These are phyloP conservation scores for Porites rus DNA, from an alignment of 92 coral and sea anemone genomes.

Conservation along the genomic window DNA sequence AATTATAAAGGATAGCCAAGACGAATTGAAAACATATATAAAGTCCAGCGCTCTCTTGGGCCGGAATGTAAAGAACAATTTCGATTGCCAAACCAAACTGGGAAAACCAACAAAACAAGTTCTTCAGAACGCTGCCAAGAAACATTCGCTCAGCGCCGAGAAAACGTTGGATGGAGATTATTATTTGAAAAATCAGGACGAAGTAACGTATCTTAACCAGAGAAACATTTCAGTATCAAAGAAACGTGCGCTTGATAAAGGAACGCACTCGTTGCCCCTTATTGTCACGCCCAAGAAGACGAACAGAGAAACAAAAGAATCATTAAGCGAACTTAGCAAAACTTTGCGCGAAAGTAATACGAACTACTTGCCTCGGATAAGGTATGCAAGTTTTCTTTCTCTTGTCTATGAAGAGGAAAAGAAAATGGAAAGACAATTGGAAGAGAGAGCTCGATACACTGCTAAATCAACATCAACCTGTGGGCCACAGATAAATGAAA, in stretches of 20 bases:
- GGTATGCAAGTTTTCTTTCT: conserved; percentile 23
- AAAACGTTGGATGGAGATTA: no score
- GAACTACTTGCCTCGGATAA: conserved; percentile 13
- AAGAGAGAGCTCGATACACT: neutral
- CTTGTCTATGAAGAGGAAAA: neutral
- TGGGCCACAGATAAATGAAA: neutral
- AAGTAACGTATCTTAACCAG: neutral
- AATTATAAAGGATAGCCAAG: neutral
- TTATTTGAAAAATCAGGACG: neutral
- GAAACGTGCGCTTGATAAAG: neutral
- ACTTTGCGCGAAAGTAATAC: neutral
- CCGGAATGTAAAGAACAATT: neutral
- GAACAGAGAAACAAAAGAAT: neutral
- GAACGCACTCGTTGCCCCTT: neutral
- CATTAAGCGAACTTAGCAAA: neutral
- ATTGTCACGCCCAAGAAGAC: neutral
- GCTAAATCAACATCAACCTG: neutral
- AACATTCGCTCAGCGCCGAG: neutral
- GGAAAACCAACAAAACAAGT: neutral
- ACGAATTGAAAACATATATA: neutral
- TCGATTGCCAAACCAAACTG: neutral
- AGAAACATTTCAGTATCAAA: conserved; percentile 12
- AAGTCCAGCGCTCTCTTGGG: neutral
- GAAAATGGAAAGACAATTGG: neutral
- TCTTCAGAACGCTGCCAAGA: neutral